These are phyloP conservation scores for Jaculus jaculus DNA, from an alignment of 2,113 vertebrate genomes.

Conservation along the genomic window DNA sequence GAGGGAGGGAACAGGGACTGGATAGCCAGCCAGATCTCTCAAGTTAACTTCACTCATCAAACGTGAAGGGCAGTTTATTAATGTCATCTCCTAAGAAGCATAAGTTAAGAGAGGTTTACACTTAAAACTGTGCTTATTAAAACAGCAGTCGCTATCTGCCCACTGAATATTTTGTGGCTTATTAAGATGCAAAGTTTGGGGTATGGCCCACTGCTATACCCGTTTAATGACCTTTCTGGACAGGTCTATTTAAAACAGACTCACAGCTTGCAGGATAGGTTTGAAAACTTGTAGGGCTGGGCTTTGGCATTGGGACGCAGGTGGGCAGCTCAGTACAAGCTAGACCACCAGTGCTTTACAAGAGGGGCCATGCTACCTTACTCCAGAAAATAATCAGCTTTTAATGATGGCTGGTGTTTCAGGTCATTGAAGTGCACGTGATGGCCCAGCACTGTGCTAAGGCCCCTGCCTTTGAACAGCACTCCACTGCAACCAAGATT, in stretches of 20 bases:
- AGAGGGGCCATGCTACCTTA: background rate
- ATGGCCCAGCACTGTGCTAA: too few species aligned
- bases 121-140: background rate
- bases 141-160: background rate
- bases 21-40: background rate
- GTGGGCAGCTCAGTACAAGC: background rate
- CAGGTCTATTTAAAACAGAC: background rate
- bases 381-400: background rate
- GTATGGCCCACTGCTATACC: background rate
- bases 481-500: too few species aligned
- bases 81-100: background rate
- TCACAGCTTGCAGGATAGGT: background rate
- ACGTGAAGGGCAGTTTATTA: background rate
- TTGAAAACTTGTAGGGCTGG: background rate
- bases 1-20: background rate
- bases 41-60: background rate
- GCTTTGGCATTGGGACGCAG: background rate
- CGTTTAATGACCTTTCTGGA: background rate
- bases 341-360: background rate
- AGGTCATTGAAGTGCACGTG: background rate
- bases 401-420: background rate
- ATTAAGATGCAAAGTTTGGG: too few species aligned
- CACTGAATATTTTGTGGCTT: fast-evolving
- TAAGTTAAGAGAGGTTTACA: background rate
- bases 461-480: fast-evolving